Base-by-base conservation (phyloP, 2,797 vertebrate species). In the Acrossocheilus wenchowensis region DNA sequence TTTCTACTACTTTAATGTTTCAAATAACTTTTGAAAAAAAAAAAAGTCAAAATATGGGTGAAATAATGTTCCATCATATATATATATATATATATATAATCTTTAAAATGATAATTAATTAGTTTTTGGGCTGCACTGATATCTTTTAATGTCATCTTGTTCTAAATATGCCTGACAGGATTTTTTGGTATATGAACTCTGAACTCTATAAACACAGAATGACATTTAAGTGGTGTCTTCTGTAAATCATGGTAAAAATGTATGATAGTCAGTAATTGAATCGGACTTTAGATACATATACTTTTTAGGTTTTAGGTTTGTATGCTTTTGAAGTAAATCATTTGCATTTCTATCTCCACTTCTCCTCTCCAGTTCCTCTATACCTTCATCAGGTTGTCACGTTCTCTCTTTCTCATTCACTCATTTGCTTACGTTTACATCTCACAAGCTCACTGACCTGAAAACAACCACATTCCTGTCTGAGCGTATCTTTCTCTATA, bases 381-480 rank as follows among this genome's bases (percentile, higher is more conserved):
- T 85, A 73, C 72, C 64, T 68, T 86, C 45, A 89, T 62, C 64
- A 30, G n/a, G 52, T 19, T 72, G 88, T 72, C 64, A 88, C 57
- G 34, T 81, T 81, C 77, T 84, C 34, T 85, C 78, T 84, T 78
- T 83, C 66, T 54, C 77, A 45, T 72, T 19, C 26, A 26, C 45
- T 88, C 66, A 64, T 71, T 73, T 83, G 66, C 73, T 86, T 81
- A 68, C 62, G 69, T 68, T 86, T 90, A 89, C 90, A 90, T 92
- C 91, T 93, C 84, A 78, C 84, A 87, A 85, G 86, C 83, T 90
- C 94, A 94, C 91, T 95, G 95, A 96, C 95, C 94, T 94, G 93
- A 95, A 96, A 95, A 95, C 92, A 93, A 89, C 91, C 73, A 54
- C 94, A 94, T 94, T 94, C 94, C 93, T 94, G 90, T 91, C 92